Conservation (phyloP, 2,888 invertebrate species). For the Congeria kusceri region DNA sequence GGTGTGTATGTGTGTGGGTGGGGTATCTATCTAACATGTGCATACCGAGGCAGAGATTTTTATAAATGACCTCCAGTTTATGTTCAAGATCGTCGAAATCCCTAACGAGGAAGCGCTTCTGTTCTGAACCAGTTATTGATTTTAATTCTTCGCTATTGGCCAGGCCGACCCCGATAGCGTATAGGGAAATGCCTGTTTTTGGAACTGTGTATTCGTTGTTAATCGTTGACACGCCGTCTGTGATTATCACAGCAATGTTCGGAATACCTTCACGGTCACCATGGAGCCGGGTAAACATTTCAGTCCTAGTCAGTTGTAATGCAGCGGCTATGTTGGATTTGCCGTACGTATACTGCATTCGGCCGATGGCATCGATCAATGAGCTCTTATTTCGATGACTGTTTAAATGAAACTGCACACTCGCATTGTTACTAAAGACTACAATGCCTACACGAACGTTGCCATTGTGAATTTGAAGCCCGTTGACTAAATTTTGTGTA, state of each 20-base stretch:
- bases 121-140: conserved; percentile 75
- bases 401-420: conserved; percentile 76
- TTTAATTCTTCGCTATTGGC: conserved; percentile 76
- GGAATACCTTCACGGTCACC: conserved; percentile 76
- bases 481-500: conserved; percentile 67
- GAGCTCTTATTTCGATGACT: conserved; percentile 61
- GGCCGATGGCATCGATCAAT: conserved; percentile 69
- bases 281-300: conserved; percentile 71
- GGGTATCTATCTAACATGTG: too few relatives aligned
- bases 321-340: conserved; percentile 80
- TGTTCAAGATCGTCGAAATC: conserved; percentile 70
- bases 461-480: conserved; percentile 73
- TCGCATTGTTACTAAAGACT: conserved; percentile 73
- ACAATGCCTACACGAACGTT: conserved; percentile 78
- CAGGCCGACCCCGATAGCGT: conserved; percentile 73
- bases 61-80: conserved; percentile 66
- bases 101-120: conserved; percentile 73
- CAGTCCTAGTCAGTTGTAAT: conserved; percentile 71
- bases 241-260: conserved; percentile 79
- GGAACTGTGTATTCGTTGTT: conserved; percentile 71
- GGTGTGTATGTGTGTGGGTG: too few relatives aligned
- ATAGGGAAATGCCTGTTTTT: conserved; percentile 76
- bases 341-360: conserved; percentile 70
- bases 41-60: conserved; percentile 59
- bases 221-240: conserved; percentile 81